Conservation (phyloP, 2,113 vertebrate genomes). For the Pseudorectes ferrugineus region DNA sequence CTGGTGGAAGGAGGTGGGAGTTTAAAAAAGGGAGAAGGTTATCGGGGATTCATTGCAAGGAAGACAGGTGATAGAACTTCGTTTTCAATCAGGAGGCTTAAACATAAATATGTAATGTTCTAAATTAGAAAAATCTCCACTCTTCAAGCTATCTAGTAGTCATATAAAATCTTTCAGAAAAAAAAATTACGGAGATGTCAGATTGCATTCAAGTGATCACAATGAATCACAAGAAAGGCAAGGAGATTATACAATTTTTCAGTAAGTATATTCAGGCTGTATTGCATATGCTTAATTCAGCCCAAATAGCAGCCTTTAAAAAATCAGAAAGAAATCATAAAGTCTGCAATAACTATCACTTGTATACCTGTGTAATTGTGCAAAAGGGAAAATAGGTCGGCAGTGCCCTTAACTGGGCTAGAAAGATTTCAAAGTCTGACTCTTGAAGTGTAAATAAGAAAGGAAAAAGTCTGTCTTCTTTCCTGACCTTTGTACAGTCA, state of each 20-base stretch:
- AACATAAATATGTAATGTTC: slow-evolving; percentile 48
- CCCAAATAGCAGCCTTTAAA: background rate
- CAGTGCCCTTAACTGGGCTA: background rate
- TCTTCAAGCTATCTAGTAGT: slow-evolving; percentile 10
- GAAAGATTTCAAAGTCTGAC: background rate
- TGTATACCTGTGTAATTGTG: background rate
- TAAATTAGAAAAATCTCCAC: slow-evolving; percentile 20
- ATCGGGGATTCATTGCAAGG: background rate
- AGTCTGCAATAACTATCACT: background rate
- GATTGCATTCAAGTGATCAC: slow-evolving; percentile 11
- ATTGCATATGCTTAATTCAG: background rate
- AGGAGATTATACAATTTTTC: background rate
- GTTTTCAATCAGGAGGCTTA: slow-evolving; percentile 46
- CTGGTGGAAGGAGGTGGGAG: slow-evolving; percentile 10
- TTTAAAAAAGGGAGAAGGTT: slow-evolving; percentile 26
- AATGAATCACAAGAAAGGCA: background rate
- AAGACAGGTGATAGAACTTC: slow-evolving; percentile 43
- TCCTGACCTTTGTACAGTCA: background rate
- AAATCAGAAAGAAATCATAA: background rate
- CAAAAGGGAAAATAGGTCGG: background rate
- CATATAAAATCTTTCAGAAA: slow-evolving; percentile 17
- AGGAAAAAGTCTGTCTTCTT: background rate
- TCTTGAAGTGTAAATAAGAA: background rate
- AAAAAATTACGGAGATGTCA: slow-evolving; percentile 6
- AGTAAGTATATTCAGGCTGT: background rate